Evolutionary conservation across 2,113 vertebrate species (phyloP), one percentile per base, ranked within the genome.

Genomic region (Ammodramus savannarum): DNA sequence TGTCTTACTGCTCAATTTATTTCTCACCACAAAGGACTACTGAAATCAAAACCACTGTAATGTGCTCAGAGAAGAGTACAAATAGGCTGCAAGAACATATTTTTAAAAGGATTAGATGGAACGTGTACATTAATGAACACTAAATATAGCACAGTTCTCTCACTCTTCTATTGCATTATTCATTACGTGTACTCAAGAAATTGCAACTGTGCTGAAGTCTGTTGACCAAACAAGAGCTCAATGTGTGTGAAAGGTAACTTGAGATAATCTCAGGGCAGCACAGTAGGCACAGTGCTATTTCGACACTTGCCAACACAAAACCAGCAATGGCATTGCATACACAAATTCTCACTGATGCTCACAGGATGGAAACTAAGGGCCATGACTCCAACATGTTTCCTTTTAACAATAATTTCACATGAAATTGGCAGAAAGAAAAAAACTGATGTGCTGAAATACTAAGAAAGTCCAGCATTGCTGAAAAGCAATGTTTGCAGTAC

Each of bases 151-250:
- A 82, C 39, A n/a, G 31, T 32, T 55, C 27, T 79, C 65, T 85
- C 88, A 65, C 46, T 85, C 54, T 85, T 72, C 74, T 71, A 1
- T 43, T 97, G 82, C 51, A 96, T 95, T 90, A 96, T 95, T 97
- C 69, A 95, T 93, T 55, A 59, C 29, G 21, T 6, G 29, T 73
- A 80, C 55, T 55, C 57, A 83, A 90, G 71, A 75, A 94, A 91
- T 58, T 51, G 85, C 84, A 91, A 67, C 32, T 83, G 19, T 51
- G 79, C 71, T 79, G 44, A 89, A 69, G 55, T 58, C 71, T 91
- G 67, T 85, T 78, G 89, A 91, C 82, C 66, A 76, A 92, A 87
- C 11, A 82, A 79, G 51, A 93, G 59, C 63, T 77, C 23, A 65
- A 34, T 26, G 49, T 46, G 75, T 71, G 61, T 0, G 0, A 83